Base-by-base conservation (phyloP, 2,113 vertebrate species). In the Macrotis lagotis region DNA sequence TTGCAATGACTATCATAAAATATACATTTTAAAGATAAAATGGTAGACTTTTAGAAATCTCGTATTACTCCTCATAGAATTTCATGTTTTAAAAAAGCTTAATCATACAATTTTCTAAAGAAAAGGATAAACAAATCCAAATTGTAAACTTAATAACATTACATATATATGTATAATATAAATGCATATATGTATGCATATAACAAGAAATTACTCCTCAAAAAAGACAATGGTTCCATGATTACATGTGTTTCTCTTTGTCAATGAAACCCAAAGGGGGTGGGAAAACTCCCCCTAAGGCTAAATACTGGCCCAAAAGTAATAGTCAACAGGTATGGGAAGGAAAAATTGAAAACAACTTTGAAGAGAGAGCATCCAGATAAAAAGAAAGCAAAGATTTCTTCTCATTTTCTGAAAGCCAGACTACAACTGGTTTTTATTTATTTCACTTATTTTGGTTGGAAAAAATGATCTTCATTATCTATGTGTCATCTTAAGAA, bases 21-120 rank as follows among this genome's bases (percentile, higher is more conserved):
- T 14, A 48, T 10, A 88, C 22, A 89, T 94, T 97, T 96, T 48
- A 52, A 90, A 90, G 74, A 92, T 74, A 91, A 66, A 66, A 92
- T 2, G 89, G 16, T 25, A 94, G 89, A 94, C 89, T 48, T 47
- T 47, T n/a, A 91, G 91, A 66, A 24, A 91, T 91, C 89, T 49
- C 51, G 88, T 66, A 53, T 51, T 22, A 88, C 92, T 5, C 50
- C 59, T 74, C n/a, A 88, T 49, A 14, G 26, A 91, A 66, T 91
- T 92, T 50, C 92, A 37, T 5, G 2, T 50, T n/a, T 25, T 89
- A 91, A 53, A 66, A 37, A 66, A 66, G 10, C 55, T 66, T 31
- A 66, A 66, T 66, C 37, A 66, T 37, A 28, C 3, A 16, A 66
- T 66, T 37, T 37, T 66, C 55, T 66, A 53, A 26, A 26, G 26